Evolutionary conservation across 1,140 invertebrate species (phyloP).

Genomic region (Bombus terrestris): DNA sequence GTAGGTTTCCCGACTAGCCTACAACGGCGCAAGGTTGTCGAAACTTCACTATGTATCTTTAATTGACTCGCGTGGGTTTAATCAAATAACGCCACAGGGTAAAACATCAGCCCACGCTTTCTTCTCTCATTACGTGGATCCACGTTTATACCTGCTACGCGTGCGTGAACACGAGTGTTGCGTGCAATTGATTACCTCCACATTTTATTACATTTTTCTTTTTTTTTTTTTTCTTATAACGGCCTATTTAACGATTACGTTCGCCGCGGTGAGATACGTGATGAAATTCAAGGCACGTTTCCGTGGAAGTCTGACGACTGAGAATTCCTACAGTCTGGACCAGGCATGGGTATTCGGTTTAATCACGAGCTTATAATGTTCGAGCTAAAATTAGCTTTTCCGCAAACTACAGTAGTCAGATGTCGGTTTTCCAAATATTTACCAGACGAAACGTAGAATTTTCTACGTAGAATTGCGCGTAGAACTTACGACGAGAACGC

Average conservation of each 20-base stretch:
- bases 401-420: too few species aligned
- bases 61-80: slow-evolving; percentile 47
- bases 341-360: not conserved
- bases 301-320: not conserved
- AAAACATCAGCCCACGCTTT: slow-evolving; percentile 40
- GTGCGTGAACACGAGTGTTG: not conserved
- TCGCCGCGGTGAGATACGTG: not conserved
- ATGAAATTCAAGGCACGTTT: not conserved
- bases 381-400: not conserved
- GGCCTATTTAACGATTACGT: slow-evolving; percentile 22
- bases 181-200: slow-evolving; percentile 29
- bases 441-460: too few species aligned
- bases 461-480: too few species aligned
- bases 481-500: too few species aligned
- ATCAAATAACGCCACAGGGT: slow-evolving; percentile 31
- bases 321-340: not conserved
- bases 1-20: not conserved
- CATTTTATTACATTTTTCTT: slow-evolving; percentile 35
- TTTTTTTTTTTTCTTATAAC: not conserved
- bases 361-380: too few species aligned
- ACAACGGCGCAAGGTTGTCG: slow-evolving; percentile 40
- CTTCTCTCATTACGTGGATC: slow-evolving; percentile 34
- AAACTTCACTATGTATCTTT: slow-evolving; percentile 36
- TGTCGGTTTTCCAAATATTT: not conserved
- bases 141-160: not conserved